These are phyloP conservation scores for Stegodyphus dumicola DNA, from an alignment of 1,140 invertebrate genomes.

Conservation along the genomic window DNA sequence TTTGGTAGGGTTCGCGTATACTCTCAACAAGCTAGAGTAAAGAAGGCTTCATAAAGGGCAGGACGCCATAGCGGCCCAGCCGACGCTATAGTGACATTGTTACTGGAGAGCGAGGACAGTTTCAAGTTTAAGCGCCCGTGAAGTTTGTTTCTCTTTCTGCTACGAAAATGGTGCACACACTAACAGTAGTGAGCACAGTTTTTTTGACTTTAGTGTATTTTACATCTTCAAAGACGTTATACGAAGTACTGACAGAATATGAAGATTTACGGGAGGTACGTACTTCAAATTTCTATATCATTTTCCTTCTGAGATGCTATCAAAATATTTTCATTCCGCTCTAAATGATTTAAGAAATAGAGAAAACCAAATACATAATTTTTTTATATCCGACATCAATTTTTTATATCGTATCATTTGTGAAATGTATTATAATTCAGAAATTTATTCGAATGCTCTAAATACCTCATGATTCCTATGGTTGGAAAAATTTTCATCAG, in stretches of 20 bases:
- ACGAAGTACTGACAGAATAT: constrained; percentile 39
- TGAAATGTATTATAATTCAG: too few relatives aligned
- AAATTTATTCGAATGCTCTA: too few relatives aligned
- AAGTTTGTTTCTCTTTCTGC: constrained; percentile 31
- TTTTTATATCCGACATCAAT: too few relatives aligned
- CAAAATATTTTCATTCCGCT: constrained; percentile 44
- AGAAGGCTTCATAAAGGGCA: constrained; percentile 12
- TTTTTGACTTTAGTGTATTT: constrained; percentile 23
- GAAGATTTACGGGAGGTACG: constrained; percentile 39
- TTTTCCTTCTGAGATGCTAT: constrained; percentile 30
- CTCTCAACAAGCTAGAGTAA: neutral
- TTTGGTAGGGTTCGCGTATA: neutral
- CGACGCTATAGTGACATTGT: constrained; percentile 45
- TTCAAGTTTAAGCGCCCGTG: constrained; percentile 29
- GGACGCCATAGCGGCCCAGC: constrained; percentile 45
- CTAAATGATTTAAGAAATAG: neutral
- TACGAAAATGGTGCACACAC: constrained; percentile 34
- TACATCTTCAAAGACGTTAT: constrained; percentile 27
- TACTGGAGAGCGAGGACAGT: constrained; percentile 31
- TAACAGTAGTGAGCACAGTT: constrained; percentile 24
- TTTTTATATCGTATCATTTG: too few relatives aligned
- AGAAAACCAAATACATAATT: too few relatives aligned
- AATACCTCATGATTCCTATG: too few relatives aligned
- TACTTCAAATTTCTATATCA: neutral
- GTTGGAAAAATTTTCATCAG: too few relatives aligned